Conservation (phyloP, 2,797 vertebrate genomes). For the Hippopotamyrus pictus region DNA sequence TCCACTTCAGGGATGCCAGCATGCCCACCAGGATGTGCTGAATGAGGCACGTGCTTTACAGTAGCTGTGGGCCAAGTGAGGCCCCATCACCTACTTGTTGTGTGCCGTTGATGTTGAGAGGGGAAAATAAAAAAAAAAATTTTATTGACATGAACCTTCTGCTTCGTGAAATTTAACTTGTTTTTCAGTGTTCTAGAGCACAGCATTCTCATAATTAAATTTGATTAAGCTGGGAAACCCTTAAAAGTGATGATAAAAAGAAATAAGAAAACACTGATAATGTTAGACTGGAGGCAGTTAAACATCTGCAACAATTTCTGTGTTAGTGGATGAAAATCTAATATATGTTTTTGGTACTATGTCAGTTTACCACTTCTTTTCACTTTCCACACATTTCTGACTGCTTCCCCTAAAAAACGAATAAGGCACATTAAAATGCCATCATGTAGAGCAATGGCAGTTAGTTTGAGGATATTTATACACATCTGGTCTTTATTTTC, state of each 20-base stretch:
- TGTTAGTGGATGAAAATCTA: constrained; percentile 38
- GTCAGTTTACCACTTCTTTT: constrained; percentile 29
- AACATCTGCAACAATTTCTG: constrained; percentile 51
- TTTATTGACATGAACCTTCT: not conserved
- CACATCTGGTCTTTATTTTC: constrained; percentile 65
- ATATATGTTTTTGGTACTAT: constrained; percentile 42
- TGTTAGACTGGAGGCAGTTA: constrained; percentile 35
- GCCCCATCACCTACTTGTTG: not conserved
- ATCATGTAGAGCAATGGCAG: constrained; percentile 48
- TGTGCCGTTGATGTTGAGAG: not conserved
- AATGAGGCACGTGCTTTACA: constrained; percentile 34
- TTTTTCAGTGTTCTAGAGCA: constrained; percentile 24
- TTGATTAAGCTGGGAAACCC: constrained; percentile 47
- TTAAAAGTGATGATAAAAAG: constrained; percentile 44
- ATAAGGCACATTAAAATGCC: constrained; percentile 32
- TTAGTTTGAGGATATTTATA: constrained; percentile 52
- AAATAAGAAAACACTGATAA: constrained; percentile 37
- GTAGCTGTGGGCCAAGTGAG: not conserved
- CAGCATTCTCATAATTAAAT: constrained; percentile 49
- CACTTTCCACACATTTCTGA: not conserved
- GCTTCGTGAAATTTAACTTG: not conserved
- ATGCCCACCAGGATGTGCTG: constrained; percentile 26
- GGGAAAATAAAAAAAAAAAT: not conserved
- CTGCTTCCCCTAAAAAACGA: constrained; percentile 19
- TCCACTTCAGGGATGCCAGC: constrained; percentile 35